Evolutionary conservation across 2,888 invertebrate species (phyloP).

Genomic region (Tipula unca): DNA sequence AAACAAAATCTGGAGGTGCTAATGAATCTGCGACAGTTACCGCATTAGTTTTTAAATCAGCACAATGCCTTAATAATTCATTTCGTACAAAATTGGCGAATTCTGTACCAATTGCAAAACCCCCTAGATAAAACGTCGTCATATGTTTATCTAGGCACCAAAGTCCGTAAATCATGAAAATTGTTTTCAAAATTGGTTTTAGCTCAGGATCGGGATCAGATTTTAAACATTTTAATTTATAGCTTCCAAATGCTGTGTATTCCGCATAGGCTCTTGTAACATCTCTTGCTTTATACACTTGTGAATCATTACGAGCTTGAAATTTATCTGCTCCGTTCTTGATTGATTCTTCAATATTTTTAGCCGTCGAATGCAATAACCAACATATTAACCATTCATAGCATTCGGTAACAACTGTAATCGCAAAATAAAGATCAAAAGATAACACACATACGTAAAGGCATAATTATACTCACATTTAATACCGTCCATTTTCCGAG

Average conservation of each 20-base stretch:
- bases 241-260: slow-evolving; percentile 46
- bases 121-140: slow-evolving; percentile 57
- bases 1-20: slow-evolving; percentile 81
- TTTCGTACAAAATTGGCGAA: slow-evolving; percentile 56
- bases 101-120: slow-evolving; percentile 44
- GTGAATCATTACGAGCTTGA: slow-evolving; percentile 67
- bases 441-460: not conserved
- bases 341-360: slow-evolving; percentile 49
- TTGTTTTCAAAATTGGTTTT: slow-evolving; percentile 42
- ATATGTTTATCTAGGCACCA: slow-evolving; percentile 60
- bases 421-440: slow-evolving; percentile 20
- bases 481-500: slow-evolving; percentile 28
- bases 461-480: slow-evolving; percentile 33
- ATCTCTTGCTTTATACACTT: slow-evolving; percentile 69
- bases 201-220: slow-evolving; percentile 36
- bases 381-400: slow-evolving; percentile 82
- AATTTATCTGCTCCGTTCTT: slow-evolving; percentile 56
- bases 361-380: slow-evolving; percentile 60
- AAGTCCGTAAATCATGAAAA: slow-evolving; percentile 50
- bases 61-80: slow-evolving; percentile 59
- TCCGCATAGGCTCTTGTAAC: slow-evolving; percentile 73
- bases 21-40: slow-evolving; percentile 75
- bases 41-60: slow-evolving; percentile 61
- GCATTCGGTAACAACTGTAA: slow-evolving; percentile 57
- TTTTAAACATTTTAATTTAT: slow-evolving; percentile 30